phyloP scores from a whole-genome alignment of 1,140 invertebrate genomes.

The Pseudobourletiella spinata region DNA sequence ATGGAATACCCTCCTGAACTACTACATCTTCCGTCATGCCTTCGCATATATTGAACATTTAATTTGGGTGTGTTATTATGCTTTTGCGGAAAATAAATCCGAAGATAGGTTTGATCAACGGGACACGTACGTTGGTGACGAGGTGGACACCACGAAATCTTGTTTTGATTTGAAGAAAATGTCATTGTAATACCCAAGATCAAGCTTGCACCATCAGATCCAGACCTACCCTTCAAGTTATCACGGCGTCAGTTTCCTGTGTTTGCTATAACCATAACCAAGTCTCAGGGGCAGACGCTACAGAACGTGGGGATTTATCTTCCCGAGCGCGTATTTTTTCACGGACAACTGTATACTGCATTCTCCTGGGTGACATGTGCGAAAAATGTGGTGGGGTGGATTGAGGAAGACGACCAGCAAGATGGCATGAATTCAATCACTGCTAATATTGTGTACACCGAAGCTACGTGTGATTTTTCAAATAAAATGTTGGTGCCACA shows the following conservation, averaged over 20 bases:
- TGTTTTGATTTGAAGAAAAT: constrained; percentile 35
- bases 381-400: too few species aligned
- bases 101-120: constrained; percentile 35
- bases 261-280: constrained; percentile 49
- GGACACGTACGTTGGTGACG: constrained; percentile 32
- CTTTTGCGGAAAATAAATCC: constrained; percentile 41
- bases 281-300: constrained; percentile 45
- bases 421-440: too few species aligned
- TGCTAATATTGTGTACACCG: too few species aligned
- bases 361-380: neutral
- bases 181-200: constrained; percentile 43
- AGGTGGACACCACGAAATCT: neutral
- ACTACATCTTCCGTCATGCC: constrained; percentile 41
- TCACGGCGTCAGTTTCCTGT: constrained; percentile 44
- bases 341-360: constrained; percentile 26
- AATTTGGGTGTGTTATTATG: constrained; percentile 40
- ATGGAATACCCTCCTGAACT: constrained; percentile 38
- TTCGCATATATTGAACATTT: constrained; percentile 41
- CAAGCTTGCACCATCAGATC: constrained; percentile 39
- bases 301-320: constrained; percentile 19
- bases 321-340: constrained; percentile 13
- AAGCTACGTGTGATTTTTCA: too few species aligned
- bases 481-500: too few species aligned
- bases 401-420: too few species aligned
- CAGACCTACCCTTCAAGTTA: constrained; percentile 41